Base-by-base conservation (phyloP, 1,140 invertebrate genomes). In the Holotrichia oblita region DNA sequence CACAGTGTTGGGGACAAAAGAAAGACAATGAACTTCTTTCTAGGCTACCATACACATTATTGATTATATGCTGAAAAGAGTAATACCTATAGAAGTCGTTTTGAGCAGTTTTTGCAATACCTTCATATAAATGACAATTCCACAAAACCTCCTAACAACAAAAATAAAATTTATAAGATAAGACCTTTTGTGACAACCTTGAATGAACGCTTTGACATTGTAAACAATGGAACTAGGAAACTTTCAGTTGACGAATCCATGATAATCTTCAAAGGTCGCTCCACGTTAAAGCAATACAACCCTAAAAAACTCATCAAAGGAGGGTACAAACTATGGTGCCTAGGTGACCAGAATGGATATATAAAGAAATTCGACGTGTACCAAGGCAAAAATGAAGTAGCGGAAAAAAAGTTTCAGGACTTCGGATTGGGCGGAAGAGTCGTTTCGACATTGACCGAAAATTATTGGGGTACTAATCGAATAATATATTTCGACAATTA, bases 331-430 rank as follows among this genome's bases (percentile, higher is more conserved):
- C 77, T 87, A 73, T 89, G 87, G 86, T 78, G 73, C 61, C 22
- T 80, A 59, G 76, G 73, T 73, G 80, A 81, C 20, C 72, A 79
- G 74, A 41, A 84, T 14, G 86, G 87, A 40, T 89, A 87, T 81
- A 85, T 87, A 76, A 84, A 78, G 84, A 85, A 73, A 88, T 87
- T 83, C 79, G 86, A 79, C 27, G 82, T 88, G 64, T 88, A 89
- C 81, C 85, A 84, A 59, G 87, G 88, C 0, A 77, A 80, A 80
- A 55, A 80, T 72, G 80, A 64, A 77, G 34, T 40, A 64, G 22
- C 40, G 14, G 61, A 75, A 61, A 27, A 81, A 78, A 80, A 80
- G 59, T 80, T 61, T 80, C 77, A 80, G 73, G 82, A 83, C 75
- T 84, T 81, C 78, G 75, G 82, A 59, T 82, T 87, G 76, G 85